Evolutionary conservation across 2,888 invertebrate genomes (phyloP), one percentile per base, ranked within the genome.

Genomic region (Euphydryas editha): DNA sequence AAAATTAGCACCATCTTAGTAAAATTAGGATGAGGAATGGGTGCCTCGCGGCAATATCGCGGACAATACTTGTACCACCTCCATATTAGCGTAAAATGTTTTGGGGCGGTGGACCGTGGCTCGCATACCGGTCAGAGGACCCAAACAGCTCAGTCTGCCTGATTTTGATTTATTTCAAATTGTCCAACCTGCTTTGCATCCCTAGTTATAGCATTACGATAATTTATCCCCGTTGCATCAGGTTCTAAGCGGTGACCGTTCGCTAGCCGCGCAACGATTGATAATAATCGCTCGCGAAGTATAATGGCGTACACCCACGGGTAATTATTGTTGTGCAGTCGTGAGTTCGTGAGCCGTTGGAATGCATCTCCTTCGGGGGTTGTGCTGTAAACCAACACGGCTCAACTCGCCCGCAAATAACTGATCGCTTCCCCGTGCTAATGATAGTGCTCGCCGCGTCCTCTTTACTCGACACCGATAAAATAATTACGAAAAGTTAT

Each of bases 351-450:
- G 92, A 88, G 91, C 84, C 81, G 82, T 84, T 86, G 87, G 92
- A 92, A 92, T 92, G 92, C 92, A 92, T 91, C 92, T 92, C 92
- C 92, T 92, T 90, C 91, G 91, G 92, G 92, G 92, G 92, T 89
- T 92, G 91, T 84, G 86, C 87, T 85, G 91, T 88, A 90, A 88
- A 90, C 89, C 91, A 88, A 90, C 92, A 90, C 89, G 85, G 86
- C 84, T 76, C 79, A 78, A 75, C 70, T 71, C 75, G 81, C 72
- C 87, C 87, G 88, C 87, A 88, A 90, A 91, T 90, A 90, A 91
- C 90, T 87, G 91, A 91, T 91, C 88, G 90, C 89, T 86, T 85
- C 85, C 83, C 83, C 85, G 86, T 86, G 87, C 87, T 92, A 92
- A 92, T 92, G 90, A 91, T 90, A 92, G 91, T 87, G 88, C 84